A percentile compares a stretch with the other conserved stretches of the same genome.
These are phyloP conservation scores for Lepidurus packardi DNA, from an alignment of 1,140 invertebrate genomes.

Conservation along the genomic window DNA sequence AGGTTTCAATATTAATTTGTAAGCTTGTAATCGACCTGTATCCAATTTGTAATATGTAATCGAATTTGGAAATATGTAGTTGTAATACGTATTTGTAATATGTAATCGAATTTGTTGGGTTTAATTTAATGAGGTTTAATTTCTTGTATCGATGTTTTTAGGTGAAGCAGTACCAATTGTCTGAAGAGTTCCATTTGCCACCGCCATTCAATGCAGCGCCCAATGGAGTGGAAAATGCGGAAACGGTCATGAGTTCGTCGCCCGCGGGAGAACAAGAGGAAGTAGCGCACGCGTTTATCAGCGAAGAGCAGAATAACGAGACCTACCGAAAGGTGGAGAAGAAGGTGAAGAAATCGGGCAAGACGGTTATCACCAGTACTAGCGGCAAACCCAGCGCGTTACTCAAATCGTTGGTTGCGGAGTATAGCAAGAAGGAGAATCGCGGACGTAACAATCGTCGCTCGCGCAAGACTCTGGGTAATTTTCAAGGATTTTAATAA, in stretches of 20 bases:
- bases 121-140: conserved; percentile 2
- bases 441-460: conserved; percentile 25
- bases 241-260: background rate
- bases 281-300: conserved; percentile 12
- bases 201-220: conserved; percentile 15
- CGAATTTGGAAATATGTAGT: too few species aligned
- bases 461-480: background rate
- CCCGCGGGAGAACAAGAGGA: conserved; percentile 19
- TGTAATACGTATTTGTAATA: too few species aligned
- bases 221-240: conserved; percentile 14
- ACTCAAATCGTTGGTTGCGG: conserved; percentile 29
- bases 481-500: background rate
- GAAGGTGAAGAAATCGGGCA: conserved; percentile 24
- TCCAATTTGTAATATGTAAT: too few species aligned
- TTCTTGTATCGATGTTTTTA: conserved; percentile 32
- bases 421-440: conserved; percentile 32
- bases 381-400: conserved; percentile 28
- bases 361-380: conserved; percentile 20
- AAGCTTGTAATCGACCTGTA: background rate
- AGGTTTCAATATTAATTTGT: too few species aligned
- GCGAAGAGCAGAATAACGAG: conserved; percentile 30
- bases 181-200: conserved; percentile 55
- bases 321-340: conserved; percentile 28
- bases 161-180: conserved; percentile 34
- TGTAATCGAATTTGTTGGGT: background rate